Percentiles rank a stretch among this genome's conserved stretches.
Conservation (phyloP, 1,140 invertebrate species). For the Pectinophora gossypiella region DNA sequence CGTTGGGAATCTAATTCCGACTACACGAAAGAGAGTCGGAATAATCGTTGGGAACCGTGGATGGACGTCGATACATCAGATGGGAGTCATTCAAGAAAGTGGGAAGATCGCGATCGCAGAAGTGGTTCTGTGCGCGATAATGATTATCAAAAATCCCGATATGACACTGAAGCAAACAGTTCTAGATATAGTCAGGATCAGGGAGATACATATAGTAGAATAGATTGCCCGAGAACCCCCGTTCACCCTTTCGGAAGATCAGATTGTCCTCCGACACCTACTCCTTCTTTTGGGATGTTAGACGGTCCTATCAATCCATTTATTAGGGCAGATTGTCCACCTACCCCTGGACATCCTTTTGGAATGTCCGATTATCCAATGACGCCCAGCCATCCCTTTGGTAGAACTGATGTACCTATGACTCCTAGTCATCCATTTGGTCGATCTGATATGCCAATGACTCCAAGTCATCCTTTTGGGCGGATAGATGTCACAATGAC, state of each 20-base stretch:
- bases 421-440: conserved; percentile 23
- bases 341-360: conserved; percentile 21
- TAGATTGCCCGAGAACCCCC: conserved; percentile 1
- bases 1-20: not conserved
- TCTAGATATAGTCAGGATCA: conserved; percentile 24
- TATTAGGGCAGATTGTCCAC: conserved; percentile 13
- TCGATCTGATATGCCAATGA: conserved; percentile 22
- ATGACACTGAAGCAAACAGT: conserved; percentile 18
- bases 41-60: not conserved
- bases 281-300: conserved; percentile 9
- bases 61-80: not conserved
- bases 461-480: conserved; percentile 29
- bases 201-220: conserved; percentile 10
- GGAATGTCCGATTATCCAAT: conserved; percentile 13
- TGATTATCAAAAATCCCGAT: conserved; percentile 3
- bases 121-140: conserved; percentile 4
- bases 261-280: conserved; percentile 14
- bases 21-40: not conserved
- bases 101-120: conserved; percentile 6
- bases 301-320: conserved; percentile 17
- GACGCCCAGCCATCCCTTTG: conserved; percentile 22
- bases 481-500: conserved; percentile 26
- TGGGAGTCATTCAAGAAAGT: not conserved
- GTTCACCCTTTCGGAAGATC: conserved; percentile 9
- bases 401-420: conserved; percentile 17